Conservation (phyloP, 2,888 invertebrate species). For the Epinotia nisella region DNA sequence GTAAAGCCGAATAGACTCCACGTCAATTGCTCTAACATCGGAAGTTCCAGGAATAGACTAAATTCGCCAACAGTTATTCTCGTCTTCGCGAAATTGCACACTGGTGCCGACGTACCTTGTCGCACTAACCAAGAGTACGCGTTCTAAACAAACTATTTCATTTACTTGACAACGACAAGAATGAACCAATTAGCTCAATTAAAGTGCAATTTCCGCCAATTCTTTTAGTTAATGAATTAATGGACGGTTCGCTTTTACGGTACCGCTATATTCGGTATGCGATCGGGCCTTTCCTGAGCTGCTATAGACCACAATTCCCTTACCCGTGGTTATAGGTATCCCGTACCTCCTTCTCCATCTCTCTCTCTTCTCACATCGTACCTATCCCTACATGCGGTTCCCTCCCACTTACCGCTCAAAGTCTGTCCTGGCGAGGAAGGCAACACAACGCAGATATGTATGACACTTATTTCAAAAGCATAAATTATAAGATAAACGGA, state of each 20-base stretch:
- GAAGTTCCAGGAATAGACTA: slow-evolving; percentile 14
- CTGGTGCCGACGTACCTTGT: slow-evolving; percentile 9
- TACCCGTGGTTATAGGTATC: too few relatives aligned
- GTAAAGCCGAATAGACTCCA: background rate
- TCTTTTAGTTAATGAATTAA: slow-evolving; percentile 35
- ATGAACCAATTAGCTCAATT: slow-evolving; percentile 33
- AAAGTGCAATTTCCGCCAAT: slow-evolving; percentile 32
- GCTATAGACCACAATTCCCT: too few relatives aligned
- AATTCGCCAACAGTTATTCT: slow-evolving; percentile 17
- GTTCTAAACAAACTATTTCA: background rate
- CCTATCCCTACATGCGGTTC: too few relatives aligned
- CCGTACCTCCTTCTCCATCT: too few relatives aligned
- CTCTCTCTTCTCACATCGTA: too few relatives aligned
- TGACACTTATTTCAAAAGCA: too few relatives aligned
- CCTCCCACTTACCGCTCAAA: too few relatives aligned
- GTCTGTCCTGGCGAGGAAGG: too few relatives aligned
- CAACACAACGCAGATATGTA: too few relatives aligned
- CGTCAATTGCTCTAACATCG: slow-evolving; percentile 23
- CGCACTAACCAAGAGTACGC: background rate
- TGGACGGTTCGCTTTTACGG: slow-evolving; percentile 8
- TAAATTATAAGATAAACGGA: too few relatives aligned
- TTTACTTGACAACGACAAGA: slow-evolving; percentile 9
- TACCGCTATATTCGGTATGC: background rate
- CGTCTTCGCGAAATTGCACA: slow-evolving; percentile 14
- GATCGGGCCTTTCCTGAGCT: too few relatives aligned